Base-by-base conservation (phyloP, 2,797 vertebrate species). In the Todus mexicanus region DNA sequence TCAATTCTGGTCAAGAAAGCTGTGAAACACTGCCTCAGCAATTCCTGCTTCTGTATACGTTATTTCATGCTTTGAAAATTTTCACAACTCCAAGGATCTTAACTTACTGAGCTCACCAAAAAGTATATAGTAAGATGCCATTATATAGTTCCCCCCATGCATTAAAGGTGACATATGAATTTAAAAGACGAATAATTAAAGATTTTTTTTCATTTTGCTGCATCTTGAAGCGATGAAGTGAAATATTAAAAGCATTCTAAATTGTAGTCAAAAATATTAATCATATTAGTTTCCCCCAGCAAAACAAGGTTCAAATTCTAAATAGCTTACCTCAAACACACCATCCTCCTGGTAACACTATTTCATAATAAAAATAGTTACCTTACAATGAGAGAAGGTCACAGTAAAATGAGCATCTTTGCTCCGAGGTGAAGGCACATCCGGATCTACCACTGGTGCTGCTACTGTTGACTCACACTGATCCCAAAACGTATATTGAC, bases 401-500 rank as follows among this genome's bases (percentile, higher is more conserved):
- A 99, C 99, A 5, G 98, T 98, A 94, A 98, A 99, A 95, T 98
- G 98, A 35, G 98, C 96, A 11, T 99, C 99, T 76, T 98, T 98
- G 87, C 97, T 98, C 74, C 97, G 98, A 35, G 98, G 96, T 31
- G 98, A 98, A 40, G 98, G 98, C 87, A 98, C 98, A 80, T 99
- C 99, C 5, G 99, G 99, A 96, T 99, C 98, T 90, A 99, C 98
- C 95, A 99, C 98, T 9, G 99, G 99, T 79, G 99, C 99, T 4
- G 98, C 99, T 89, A 99, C 98, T 3, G 98, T 98, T 60, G 99
- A 98, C 75, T 98, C 98, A 0, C 98, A 98, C 33, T 99, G 98
- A 96, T 99, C 99, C 99, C 99, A 99, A 97, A 99, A 99, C 0
- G 98, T 98, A 88, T 99, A 99, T 94, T 99, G 99, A 97, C 99